A percentile compares a stretch with the other conserved stretches of the same genome.
Evolutionary conservation across 2,113 vertebrate species (phyloP).

Genomic region (Cebus imitator): DNA sequence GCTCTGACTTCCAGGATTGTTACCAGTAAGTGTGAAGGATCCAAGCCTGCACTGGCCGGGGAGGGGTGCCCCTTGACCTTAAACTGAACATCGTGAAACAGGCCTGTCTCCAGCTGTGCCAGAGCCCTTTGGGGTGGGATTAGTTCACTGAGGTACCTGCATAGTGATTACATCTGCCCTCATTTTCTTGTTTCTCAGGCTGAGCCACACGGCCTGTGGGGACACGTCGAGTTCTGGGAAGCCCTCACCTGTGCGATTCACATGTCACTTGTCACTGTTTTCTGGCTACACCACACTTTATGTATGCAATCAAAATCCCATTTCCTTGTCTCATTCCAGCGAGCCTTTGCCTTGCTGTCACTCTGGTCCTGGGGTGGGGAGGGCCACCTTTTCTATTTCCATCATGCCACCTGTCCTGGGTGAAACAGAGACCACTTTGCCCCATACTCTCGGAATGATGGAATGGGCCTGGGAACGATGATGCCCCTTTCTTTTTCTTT

Average conservation of each 20-base stretch:
- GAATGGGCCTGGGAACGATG: rapidly evolving
- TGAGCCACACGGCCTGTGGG: constrained; percentile 29
- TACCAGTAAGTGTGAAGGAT: background rate
- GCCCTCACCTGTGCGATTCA: background rate
- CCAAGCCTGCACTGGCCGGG: rapidly evolving
- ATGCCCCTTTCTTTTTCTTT: background rate
- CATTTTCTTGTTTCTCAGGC: constrained; percentile 37
- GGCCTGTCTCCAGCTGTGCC: background rate
- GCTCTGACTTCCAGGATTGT: background rate
- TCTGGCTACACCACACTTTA: background rate
- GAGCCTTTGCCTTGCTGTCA: background rate
- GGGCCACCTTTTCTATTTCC: background rate
- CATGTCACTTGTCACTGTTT: constrained; percentile 38
- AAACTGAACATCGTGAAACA: background rate
- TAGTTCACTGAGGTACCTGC: background rate
- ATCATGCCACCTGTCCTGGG: background rate
- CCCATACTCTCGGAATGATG: rapidly evolving
- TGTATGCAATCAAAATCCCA: background rate
- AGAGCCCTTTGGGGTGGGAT: too few relatives aligned
- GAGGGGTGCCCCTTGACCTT: background rate
- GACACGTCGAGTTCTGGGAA: background rate
- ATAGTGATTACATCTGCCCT: background rate
- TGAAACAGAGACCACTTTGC: rapidly evolving
- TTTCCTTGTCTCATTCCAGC: background rate
- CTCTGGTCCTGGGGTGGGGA: background rate